A percentile compares a stretch with the other conserved stretches of the same genome.
These are phyloP conservation scores for Drosophila nannoptera DNA, from an alignment of 1,140 invertebrate species.

Conservation along the genomic window DNA sequence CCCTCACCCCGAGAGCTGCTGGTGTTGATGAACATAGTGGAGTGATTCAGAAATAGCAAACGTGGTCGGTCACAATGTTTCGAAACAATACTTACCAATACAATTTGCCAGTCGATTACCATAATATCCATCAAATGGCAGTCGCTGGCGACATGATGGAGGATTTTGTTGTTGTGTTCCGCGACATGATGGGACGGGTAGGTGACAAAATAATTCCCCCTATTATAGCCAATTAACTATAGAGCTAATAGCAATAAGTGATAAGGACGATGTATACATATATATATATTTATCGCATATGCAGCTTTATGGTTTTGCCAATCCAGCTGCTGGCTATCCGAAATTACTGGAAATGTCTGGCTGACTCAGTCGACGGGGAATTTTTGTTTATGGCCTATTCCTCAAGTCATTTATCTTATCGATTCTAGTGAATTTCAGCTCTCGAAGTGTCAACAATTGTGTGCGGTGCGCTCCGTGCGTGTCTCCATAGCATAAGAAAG, in stretches of 20 bases:
- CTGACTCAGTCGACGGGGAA: conserved; percentile 21
- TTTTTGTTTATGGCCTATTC: no score
- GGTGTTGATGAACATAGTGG: conserved; percentile 3
- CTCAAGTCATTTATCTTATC: conserved; percentile 23
- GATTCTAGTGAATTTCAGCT: conserved; percentile 7
- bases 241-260: not conserved
- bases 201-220: conserved; percentile 25
- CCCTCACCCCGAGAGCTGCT: conserved; percentile 1
- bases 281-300: conserved; percentile 16
- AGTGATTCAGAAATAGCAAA: not conserved
- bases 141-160: conserved; percentile 82
- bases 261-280: not conserved
- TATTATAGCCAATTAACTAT: conserved; percentile 48
- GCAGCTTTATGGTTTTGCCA: conserved; percentile 34
- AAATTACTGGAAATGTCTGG: not conserved
- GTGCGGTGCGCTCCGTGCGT: not conserved
- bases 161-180: conserved; percentile 82
- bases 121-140: conserved; percentile 78
- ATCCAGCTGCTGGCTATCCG: conserved; percentile 2
- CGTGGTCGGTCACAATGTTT: conserved; percentile 56
- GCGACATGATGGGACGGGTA: conserved; percentile 82
- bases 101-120: conserved; percentile 75
- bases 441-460: not conserved
- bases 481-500: conserved; percentile 15
- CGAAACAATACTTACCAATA: conserved; percentile 68